A percentile compares a stretch with the other conserved stretches of the same genome.
Conservation (phyloP, 2,113 vertebrate genomes). For the Heterotis niloticus region DNA sequence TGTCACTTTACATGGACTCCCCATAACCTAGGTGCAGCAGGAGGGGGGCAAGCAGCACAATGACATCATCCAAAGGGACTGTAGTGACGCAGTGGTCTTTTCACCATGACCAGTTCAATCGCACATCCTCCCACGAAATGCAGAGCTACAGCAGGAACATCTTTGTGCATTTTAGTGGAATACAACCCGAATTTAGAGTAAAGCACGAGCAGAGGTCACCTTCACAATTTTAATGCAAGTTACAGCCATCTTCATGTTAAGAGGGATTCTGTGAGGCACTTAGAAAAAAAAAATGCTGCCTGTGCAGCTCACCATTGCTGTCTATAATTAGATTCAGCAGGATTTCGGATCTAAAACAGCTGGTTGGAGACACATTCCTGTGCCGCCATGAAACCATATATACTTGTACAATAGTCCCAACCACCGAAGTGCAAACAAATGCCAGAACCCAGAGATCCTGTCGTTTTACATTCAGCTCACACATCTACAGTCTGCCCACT, state of each 20-base stretch:
- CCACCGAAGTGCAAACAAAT: conserved; percentile 6
- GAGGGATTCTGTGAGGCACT: background rate
- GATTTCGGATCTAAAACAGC: conserved; percentile 57
- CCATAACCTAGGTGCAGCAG: conserved; percentile 13
- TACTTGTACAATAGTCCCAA: conserved; percentile 20
- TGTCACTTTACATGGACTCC: background rate
- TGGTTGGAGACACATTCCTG: conserved; percentile 54
- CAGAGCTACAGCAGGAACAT: conserved; percentile 23
- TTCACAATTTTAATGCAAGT: background rate
- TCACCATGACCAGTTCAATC: conserved; percentile 40
- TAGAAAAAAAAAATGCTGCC: background rate
- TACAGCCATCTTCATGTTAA: background rate
- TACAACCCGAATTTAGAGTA: background rate
- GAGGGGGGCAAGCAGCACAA: conserved; percentile 51
- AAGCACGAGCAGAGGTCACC: background rate
- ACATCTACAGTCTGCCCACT: conserved; percentile 39
- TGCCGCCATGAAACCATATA: conserved; percentile 52
- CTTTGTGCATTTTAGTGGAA: background rate
- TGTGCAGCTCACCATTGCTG: conserved; percentile 20
- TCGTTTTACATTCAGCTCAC: no score
- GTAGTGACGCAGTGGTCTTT: conserved; percentile 61
- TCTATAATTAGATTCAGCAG: conserved; percentile 59
- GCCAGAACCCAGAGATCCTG: no score
- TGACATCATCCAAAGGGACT: conserved; percentile 66
- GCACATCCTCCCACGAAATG: conserved; percentile 41